Evolutionary conservation across 2,888 invertebrate species (phyloP).

Genomic region (Ashinkailepas kermadecensis): DNA sequence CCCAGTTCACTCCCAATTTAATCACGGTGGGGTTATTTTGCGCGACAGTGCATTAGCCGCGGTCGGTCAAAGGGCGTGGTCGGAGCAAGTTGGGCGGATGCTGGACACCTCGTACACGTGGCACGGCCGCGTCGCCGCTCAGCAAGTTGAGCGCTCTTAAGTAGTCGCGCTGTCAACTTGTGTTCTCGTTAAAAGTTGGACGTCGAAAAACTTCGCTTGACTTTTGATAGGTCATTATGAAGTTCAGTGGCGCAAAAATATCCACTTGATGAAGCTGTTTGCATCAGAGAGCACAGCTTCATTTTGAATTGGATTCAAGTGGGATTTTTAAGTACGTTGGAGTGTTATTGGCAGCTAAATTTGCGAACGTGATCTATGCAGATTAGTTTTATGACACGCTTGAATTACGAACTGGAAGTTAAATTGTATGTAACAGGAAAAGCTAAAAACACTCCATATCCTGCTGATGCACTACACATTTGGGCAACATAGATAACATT

Average conservation of each 20-base stretch:
- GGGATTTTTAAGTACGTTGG: too few species aligned
- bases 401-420: too few species aligned
- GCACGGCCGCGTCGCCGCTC: neutral
- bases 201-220: neutral
- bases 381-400: too few species aligned
- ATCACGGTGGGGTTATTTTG: neutral
- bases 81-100: neutral
- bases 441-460: too few species aligned
- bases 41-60: neutral
- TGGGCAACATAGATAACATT: too few species aligned
- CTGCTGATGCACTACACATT: too few species aligned
- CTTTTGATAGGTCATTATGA: constrained; percentile 8
- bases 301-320: neutral
- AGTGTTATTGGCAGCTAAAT: too few species aligned
- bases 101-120: neutral
- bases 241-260: neutral
- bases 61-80: neutral
- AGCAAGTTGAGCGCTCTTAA: neutral
- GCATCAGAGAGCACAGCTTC: neutral
- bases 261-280: neutral
- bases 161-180: neutral
- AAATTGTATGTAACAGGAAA: too few species aligned
- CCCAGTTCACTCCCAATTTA: neutral
- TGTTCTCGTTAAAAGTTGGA: constrained; percentile 3
- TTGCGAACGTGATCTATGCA: too few species aligned